A percentile compares a stretch with the other conserved stretches of the same genome.
Evolutionary conservation across 35 echinoderm and acorn worm genomes (phyloP).

Genomic region (Ophioderma brevispina): DNA sequence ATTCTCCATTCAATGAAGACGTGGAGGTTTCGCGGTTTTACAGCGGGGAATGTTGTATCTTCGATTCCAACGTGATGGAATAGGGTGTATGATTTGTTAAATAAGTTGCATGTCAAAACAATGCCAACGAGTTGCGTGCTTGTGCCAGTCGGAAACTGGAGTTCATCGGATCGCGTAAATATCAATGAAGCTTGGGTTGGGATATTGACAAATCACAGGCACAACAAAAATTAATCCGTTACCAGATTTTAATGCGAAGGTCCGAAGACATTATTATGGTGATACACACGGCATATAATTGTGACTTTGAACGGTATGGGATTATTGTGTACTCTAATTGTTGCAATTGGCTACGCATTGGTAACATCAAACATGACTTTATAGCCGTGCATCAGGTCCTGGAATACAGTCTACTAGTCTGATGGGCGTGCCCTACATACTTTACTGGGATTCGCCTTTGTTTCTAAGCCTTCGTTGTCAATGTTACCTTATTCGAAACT

Average conservation of each 20-base stretch:
- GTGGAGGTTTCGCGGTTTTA: background rate
- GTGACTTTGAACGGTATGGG: background rate
- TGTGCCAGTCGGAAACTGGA: constrained; percentile 17
- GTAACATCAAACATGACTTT: background rate
- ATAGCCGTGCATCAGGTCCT: background rate
- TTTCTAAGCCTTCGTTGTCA: constrained; percentile 9
- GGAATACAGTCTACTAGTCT: background rate
- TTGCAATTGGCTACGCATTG: background rate
- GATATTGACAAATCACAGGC: background rate
- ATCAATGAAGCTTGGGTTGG: background rate
- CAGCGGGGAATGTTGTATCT: background rate
- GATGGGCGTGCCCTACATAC: background rate
- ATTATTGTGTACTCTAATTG: background rate
- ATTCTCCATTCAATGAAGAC: background rate
- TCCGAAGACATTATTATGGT: background rate
- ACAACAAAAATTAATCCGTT: no score
- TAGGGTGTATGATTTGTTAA: background rate
- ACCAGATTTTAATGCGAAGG: background rate
- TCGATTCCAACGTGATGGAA: background rate
- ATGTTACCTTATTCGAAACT: background rate
- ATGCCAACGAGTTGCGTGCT: background rate
- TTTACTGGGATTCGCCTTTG: background rate
- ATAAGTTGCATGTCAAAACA: background rate
- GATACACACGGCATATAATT: background rate
- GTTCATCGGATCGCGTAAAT: background rate